Evolutionary conservation across 2,113 vertebrate species (phyloP).

Genomic region (Hippocampus abdominalis): DNA sequence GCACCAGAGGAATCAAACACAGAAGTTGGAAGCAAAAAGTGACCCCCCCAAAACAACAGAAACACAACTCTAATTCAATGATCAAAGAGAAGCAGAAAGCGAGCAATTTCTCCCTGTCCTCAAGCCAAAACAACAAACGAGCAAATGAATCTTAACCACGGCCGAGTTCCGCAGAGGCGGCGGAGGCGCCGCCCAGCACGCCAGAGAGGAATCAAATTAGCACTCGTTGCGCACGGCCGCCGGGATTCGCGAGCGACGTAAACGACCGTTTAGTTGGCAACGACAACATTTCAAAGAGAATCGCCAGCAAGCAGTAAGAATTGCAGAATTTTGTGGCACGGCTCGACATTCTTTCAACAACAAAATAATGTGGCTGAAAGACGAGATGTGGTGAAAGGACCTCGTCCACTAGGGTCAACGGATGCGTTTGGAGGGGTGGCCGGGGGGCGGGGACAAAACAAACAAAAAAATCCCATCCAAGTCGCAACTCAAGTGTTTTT

Average conservation of each 20-base stretch:
- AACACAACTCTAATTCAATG: background rate
- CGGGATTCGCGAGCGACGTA: background rate
- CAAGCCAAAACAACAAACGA: constrained; percentile 3
- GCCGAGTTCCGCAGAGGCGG: background rate
- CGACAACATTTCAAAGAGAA: constrained; percentile 17
- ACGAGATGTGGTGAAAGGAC: background rate
- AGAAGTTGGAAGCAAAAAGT: background rate
- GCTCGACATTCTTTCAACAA: constrained; percentile 53
- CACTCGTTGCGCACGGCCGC: background rate
- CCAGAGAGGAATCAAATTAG: background rate
- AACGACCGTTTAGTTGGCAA: constrained; percentile 21
- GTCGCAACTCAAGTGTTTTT: too few relatives aligned
- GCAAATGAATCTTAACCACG: background rate
- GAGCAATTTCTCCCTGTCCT: background rate
- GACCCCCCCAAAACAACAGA: background rate
- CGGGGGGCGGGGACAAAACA: too few relatives aligned
- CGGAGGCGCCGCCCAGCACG: background rate
- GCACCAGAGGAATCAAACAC: background rate
- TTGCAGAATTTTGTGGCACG: constrained; percentile 20
- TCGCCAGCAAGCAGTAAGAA: constrained; percentile 14
- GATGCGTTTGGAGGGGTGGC: constrained; percentile 6
- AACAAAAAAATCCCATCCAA: constrained; percentile 1
- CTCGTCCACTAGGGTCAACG: background rate
- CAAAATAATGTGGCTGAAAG: constrained; percentile 58
- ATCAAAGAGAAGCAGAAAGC: background rate